Evolutionary conservation across 2,113 vertebrate species (phyloP).

Genomic region (Phylloscopus trochilus): DNA sequence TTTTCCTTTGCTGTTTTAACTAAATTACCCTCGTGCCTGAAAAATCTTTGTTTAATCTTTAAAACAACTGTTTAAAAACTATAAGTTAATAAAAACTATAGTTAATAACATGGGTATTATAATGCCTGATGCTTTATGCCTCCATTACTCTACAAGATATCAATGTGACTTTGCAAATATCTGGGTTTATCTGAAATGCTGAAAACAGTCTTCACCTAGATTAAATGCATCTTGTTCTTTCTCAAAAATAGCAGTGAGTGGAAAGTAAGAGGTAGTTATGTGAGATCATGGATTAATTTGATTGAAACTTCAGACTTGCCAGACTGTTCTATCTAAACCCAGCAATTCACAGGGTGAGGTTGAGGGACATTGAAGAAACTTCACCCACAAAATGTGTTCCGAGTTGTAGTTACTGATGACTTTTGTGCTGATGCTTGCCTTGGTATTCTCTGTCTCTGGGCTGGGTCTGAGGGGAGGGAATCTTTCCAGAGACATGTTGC

Average conservation of each 20-base stretch:
- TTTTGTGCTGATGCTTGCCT: not conserved
- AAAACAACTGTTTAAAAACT: not conserved
- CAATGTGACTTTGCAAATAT: not conserved
- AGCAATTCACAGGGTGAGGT: not conserved
- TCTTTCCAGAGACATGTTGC: slow-evolving; percentile 28
- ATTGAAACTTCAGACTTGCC: not conserved
- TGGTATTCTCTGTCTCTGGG: slow-evolving; percentile 28
- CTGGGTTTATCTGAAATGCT: not conserved
- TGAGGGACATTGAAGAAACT: not conserved
- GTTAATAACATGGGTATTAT: not conserved
- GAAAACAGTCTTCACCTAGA: not conserved
- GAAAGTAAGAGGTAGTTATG: not conserved
- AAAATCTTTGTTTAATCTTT: not conserved
- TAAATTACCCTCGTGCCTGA: not conserved
- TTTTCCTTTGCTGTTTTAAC: not conserved
- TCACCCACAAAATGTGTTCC: not conserved
- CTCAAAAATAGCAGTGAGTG: not conserved
- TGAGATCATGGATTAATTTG: not conserved
- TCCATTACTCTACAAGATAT: not conserved
- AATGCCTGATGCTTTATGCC: not conserved
- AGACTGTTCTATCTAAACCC: not conserved
- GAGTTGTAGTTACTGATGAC: not conserved
- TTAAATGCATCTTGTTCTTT: not conserved
- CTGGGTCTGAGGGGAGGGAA: slow-evolving; percentile 42
- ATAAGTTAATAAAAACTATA: not conserved